Percentiles rank a stretch among this genome's conserved stretches.
phyloP scores from a whole-genome alignment of 2,113 vertebrate genomes.

The Ctenodactylus gundi region DNA sequence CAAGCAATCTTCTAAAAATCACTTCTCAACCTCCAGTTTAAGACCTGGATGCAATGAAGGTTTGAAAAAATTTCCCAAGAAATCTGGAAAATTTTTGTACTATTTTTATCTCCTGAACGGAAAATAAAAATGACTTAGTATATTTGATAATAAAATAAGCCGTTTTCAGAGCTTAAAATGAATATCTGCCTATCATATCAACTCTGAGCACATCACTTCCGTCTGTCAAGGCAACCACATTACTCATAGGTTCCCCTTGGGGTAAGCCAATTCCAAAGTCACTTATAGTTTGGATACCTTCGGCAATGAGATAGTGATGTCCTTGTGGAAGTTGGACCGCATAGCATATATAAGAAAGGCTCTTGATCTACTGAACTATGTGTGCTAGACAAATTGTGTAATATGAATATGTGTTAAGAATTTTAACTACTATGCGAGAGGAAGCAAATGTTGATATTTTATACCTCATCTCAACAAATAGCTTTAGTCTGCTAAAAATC shows the following conservation, averaged over 20 bases:
- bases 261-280: constrained; percentile 43
- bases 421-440: constrained; percentile 22
- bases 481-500: background rate
- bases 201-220: background rate
- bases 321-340: background rate
- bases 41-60: background rate
- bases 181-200: background rate
- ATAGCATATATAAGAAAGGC: background rate
- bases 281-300: constrained; percentile 24
- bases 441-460: constrained; percentile 6
- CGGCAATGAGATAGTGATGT: background rate
- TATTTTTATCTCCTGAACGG: background rate
- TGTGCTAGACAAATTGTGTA: background rate
- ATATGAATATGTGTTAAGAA: background rate
- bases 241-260: background rate
- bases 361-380: background rate
- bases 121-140: background rate
- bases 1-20: background rate
- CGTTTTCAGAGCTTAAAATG: constrained; percentile 2
- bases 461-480: constrained; percentile 18
- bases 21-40: background rate
- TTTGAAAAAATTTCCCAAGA: background rate
- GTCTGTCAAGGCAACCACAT: background rate
- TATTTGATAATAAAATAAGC: constrained; percentile 1
- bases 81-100: background rate